Conservation (phyloP, 2,888 invertebrate genomes). For the Brachypalpus laphriformis region DNA sequence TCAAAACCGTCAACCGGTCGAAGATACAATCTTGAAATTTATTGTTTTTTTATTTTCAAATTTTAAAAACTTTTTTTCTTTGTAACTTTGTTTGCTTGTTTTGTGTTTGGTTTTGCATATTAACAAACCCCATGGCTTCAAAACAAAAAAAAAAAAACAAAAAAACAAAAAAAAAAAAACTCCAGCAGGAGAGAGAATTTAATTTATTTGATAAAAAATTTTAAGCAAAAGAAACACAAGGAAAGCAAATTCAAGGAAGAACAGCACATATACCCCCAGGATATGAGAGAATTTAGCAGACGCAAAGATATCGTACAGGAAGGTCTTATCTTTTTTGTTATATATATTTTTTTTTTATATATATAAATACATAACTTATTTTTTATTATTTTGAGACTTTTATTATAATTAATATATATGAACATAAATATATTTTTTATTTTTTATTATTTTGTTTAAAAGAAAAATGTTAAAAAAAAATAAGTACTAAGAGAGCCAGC, state of each 20-base stretch:
- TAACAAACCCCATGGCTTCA: constrained; percentile 14
- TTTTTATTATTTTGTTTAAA: constrained; percentile 52
- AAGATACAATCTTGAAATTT: constrained; percentile 54
- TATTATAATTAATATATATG: constrained; percentile 48
- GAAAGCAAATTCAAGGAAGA: not conserved
- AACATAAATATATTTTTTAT: constrained; percentile 46
- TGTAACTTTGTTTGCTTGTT: constrained; percentile 49
- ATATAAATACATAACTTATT: constrained; percentile 63
- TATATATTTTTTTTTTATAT: constrained; percentile 44
- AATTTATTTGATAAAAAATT: not conserved
- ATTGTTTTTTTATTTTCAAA: constrained; percentile 25
- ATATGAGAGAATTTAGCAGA: constrained; percentile 3
- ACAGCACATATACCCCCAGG: constrained; percentile 18
- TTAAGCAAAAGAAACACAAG: constrained; percentile 6
- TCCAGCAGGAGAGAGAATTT: constrained; percentile 7
- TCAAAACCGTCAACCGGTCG: constrained; percentile 38
- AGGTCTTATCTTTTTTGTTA: constrained; percentile 56
- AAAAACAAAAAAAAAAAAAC: constrained; percentile 2
- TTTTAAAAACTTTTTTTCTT: constrained; percentile 15
- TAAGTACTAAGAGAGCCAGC: constrained; percentile 35
- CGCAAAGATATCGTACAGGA: constrained; percentile 48
- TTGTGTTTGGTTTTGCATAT: constrained; percentile 49
- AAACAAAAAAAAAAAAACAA: no score
- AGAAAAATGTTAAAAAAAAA: not conserved
- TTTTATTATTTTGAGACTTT: constrained; percentile 67